Evolutionary conservation across 2,888 invertebrate genomes (phyloP), one percentile per base, ranked within the genome.

Genomic region (Nipponacmea schrenckii): DNA sequence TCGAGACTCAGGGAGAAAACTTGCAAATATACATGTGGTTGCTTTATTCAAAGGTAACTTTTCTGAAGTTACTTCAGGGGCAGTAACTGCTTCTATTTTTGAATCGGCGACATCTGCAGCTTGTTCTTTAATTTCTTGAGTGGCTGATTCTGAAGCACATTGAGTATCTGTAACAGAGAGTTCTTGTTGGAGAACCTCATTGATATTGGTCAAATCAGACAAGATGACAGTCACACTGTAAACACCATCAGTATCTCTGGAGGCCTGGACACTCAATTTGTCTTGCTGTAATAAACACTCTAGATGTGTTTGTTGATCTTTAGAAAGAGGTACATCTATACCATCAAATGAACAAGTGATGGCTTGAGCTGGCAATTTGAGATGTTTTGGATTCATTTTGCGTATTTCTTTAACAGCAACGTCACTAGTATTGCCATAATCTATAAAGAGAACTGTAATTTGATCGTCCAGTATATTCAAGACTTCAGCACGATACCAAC

Each of bases 381-480:
- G 64, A 71, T 75, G 77, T 4, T 71, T 14, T 15, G 73, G 45
- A 7, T 67, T 67, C 7, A 81, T 71, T 31, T 77, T 77, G 27
- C 80, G 75, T 39, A 86, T 71, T 46, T 66, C 66, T 8, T 64
- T 50, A 17, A 76, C 73, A 0, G 67, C 62, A 1, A 77, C 76
- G 26, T 64, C 65, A 56, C 84, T 84, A 14, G 65, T 65, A 74
- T 87, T 87, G 0, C 86, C 85, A 76, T 82, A 86, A 77, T 87
- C 87, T n/a, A 86, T 70, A 69, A 79, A 86, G 5, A 39, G 50
- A 7, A 79, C 77, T n/a, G 69, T 70, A 27, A 70, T 73, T 0
- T 72, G 64, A 10, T 65, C 65, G 10, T 69, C 66, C 0, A 50
- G 27, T 14, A 82, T n/a, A 17, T 74, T 64, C 15, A 75, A n/a